phyloP scores from a whole-genome alignment of 2,888 invertebrate genomes.

The Antheraea yamamai region DNA sequence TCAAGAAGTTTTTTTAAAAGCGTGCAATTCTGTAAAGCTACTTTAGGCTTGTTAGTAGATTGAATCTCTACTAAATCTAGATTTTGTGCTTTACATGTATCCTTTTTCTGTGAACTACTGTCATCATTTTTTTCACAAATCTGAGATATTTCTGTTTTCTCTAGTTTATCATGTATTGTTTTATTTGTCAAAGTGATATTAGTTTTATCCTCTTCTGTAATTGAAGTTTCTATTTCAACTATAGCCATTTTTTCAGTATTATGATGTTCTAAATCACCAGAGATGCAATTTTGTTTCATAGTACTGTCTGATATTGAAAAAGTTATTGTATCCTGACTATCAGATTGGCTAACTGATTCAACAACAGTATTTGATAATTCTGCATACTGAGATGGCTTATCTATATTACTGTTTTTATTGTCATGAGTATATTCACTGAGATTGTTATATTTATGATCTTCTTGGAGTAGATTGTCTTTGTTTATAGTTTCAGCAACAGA shows the following conservation, averaged over 20 bases:
- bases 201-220: not conserved
- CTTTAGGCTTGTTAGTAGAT: constrained; percentile 12
- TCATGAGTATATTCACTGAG: constrained; percentile 18
- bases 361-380: constrained; percentile 1
- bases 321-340: not conserved
- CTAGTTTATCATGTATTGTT: not conserved
- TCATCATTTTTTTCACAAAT: not conserved
- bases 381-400: constrained; percentile 4
- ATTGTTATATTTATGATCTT: constrained; percentile 47
- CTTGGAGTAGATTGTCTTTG: constrained; percentile 45
- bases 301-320: not conserved
- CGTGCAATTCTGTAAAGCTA: constrained; percentile 66
- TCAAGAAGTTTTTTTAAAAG: constrained; percentile 72
- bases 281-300: constrained; percentile 8
- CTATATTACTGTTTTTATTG: not conserved
- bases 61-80: not conserved
- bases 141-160: not conserved
- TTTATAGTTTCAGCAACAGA: constrained; percentile 54
- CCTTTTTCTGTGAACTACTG: not conserved
- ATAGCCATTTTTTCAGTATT: not conserved
- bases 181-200: not conserved
- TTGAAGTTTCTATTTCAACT: not conserved
- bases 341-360: not conserved
- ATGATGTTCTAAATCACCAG: not conserved
- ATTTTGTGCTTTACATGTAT: not conserved